Base-by-base conservation (phyloP, 2,113 vertebrate species). In the Phalacrocorax aristotelis region DNA sequence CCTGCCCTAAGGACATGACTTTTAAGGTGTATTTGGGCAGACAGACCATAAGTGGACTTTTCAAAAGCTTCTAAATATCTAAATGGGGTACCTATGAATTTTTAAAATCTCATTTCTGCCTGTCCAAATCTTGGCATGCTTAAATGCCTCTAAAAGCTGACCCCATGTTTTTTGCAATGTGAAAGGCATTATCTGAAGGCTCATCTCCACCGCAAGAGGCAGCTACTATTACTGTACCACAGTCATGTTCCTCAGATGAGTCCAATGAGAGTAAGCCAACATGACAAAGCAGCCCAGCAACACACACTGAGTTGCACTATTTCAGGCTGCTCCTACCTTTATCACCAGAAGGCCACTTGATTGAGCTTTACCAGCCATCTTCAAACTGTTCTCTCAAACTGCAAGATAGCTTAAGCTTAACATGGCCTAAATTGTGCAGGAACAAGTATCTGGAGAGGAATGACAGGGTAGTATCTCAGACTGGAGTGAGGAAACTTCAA, bases 51-150 rank as follows among this genome's bases (percentile, higher is more conserved):
- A 92, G 22, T n/a, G 26, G 26, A 55, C 36, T 80, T 94, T 85
- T 76, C 44, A 25, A 89, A 95, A 87, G 74, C 89, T 94, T 92
- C 89, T 82, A 87, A 94, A 87, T 65, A 79, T 11, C 95, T 92
- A 95, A 89, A 95, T 34, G 52, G 93, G 93, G 5, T 51, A 72
- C 36, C 49, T 36, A 96, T 96, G 61, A 96, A 95, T 96, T 97
- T 95, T 97, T 93, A 85, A 97, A 93, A 91, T 36, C 74, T 62
- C 40, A 58, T 94, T 80, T 91, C 78, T 97, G 81, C 77, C 46
- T 72, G 16, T 25, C 48, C 66, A 65, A 52, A 58, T 22, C 78
- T 72, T 72, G 77, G 65, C 61, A 30, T 48, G 42, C 81, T 61
- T 65, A 94, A 95, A 94, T 30, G 58, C 32, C 52, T 54, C 80